Evolutionary conservation across 2,797 vertebrate species (phyloP), one percentile per base, ranked within the genome.

Genomic region (Acrossocheilus fasciatus): DNA sequence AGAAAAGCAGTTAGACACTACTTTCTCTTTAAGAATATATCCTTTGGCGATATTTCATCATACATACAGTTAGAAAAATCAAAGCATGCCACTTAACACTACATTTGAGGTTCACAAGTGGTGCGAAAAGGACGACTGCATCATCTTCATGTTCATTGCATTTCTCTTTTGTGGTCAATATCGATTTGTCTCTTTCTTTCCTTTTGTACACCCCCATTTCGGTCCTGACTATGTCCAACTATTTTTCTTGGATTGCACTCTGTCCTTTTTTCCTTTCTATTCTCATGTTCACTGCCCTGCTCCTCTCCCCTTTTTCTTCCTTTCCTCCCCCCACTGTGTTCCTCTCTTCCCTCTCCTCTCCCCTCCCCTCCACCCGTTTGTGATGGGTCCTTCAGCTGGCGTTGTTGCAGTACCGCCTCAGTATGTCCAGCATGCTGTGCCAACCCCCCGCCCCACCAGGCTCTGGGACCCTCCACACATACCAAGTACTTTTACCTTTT

Each of bases 401-500:
- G 94, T 96, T 98, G 96, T 97, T 99, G 93, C 98, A 99, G 96
- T 98, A 98, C 95, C 96, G 97, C 92, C 98, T 99, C 96, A 98
- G 96, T 97, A 96, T 98, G 95, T 98, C 97, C 97, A 98, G 97
- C 95, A 96, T 96, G 96, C 96, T 96, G 96, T 96, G 95, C 96
- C 96, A 96, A 94, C 94, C 95, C 94, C 95, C 95, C 93, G 95
- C 94, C 96, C 96, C 96, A 93, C 95, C 97, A 95, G 96, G 97
- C 96, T 96, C 96, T 96, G 97, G 96, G 97, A 97, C 95, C 95
- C 96, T 98, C 95, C 97, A 98, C 96, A 97, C 97, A 95, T 98
- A 98, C 95, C 98, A 99, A 98, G 98, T 99, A 99, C 97, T 97
- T 95, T 91, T 96, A 96, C 92, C 95, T 96, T 96, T 97, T 96